These are phyloP conservation scores for Drosophila setosimentum DNA, from an alignment of 2,888 invertebrate species.

Conservation along the genomic window DNA sequence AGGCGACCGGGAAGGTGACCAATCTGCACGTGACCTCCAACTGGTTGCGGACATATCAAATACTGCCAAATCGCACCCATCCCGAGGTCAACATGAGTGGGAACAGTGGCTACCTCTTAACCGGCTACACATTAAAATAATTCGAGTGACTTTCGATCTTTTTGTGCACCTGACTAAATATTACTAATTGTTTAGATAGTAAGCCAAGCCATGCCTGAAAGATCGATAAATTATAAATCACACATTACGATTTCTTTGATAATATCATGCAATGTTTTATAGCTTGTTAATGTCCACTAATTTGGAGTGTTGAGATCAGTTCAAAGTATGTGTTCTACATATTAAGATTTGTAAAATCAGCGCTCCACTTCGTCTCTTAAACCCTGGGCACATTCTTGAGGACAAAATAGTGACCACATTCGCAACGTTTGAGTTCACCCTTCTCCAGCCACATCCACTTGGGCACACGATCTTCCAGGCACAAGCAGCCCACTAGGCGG, in stretches of 20 bases:
- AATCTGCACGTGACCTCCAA: constrained; percentile 93
- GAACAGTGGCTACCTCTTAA: constrained; percentile 94
- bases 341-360: constrained; percentile 4
- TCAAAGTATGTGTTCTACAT: constrained; percentile 10
- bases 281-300: background rate
- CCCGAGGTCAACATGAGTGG: constrained; percentile 96
- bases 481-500: constrained; percentile 96
- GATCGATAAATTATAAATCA: constrained; percentile 10
- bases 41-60: constrained; percentile 96
- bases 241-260: constrained; percentile 39
- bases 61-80: constrained; percentile 95
- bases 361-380: constrained; percentile 81
- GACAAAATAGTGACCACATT: constrained; percentile 98
- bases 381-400: constrained; percentile 90
- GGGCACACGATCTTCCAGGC: constrained; percentile 95
- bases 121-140: constrained; percentile 86
- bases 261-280: constrained; percentile 63
- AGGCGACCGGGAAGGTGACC: constrained; percentile 89
- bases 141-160: background rate
- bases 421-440: constrained; percentile 95
- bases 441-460: constrained; percentile 98
- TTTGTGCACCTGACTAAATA: background rate
- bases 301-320: constrained; percentile 15
- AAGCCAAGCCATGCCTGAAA: constrained; percentile 1
- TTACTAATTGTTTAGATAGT: constrained; percentile 15